phyloP scores from a whole-genome alignment of 2,797 vertebrate species.

The Lophotriccus pileatus region DNA sequence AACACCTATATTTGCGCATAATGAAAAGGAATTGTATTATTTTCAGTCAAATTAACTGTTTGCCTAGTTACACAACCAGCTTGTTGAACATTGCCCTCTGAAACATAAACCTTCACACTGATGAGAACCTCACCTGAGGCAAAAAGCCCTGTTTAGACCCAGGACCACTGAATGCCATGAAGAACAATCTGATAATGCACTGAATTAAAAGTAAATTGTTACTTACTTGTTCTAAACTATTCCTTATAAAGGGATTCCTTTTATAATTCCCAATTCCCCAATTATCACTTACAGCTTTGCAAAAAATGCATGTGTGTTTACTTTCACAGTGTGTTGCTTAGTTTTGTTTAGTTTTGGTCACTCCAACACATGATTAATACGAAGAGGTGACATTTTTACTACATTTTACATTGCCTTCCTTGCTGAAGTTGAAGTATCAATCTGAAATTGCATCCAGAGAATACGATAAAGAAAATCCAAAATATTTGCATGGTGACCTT shows the following conservation, averaged over 20 bases:
- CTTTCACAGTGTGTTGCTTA: neutral
- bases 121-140: neutral
- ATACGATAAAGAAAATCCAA: neutral
- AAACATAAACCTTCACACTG: neutral
- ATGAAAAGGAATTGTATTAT: neutral
- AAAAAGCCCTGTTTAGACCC: neutral
- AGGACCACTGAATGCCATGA: accelerated
- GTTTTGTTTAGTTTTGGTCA: neutral
- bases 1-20: neutral
- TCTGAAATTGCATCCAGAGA: neutral
- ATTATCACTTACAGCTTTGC: neutral
- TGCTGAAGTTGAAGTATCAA: neutral
- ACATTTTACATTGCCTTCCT: neutral
- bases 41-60: neutral
- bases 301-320: neutral
- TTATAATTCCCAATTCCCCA: neutral
- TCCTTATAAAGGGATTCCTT: neutral
- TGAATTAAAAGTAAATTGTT: neutral
- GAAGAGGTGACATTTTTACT: neutral
- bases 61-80: neutral
- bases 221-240: neutral
- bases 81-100: neutral
- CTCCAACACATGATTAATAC: neutral
- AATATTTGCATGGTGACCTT: neutral
- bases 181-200: neutral